A percentile compares a stretch with the other conserved stretches of the same genome.
Conservation (phyloP, 2,797 vertebrate species). For the Micropoecilia bifurca region DNA sequence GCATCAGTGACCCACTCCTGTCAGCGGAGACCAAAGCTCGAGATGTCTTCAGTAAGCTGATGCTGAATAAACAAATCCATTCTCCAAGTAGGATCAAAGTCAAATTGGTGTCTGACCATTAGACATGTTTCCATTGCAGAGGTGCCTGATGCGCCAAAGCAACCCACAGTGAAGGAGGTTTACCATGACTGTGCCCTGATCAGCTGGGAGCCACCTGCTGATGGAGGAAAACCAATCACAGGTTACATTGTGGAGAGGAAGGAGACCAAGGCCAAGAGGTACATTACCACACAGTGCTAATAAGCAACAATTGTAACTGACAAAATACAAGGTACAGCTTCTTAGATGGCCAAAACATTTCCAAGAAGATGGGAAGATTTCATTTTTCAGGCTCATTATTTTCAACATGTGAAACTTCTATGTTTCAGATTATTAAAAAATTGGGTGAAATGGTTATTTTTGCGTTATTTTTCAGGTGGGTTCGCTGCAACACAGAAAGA, state of each 20-base stretch:
- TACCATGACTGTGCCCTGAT: conserved; percentile 93
- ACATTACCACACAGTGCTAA: neutral
- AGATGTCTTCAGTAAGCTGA: conserved; percentile 93
- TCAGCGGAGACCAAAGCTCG: conserved; percentile 93
- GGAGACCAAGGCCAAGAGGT: conserved; percentile 95
- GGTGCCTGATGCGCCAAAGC: conserved; percentile 95
- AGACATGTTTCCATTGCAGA: conserved; percentile 73
- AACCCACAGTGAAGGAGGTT: conserved; percentile 90
- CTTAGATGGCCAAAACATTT: neutral
- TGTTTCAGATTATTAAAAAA: neutral
- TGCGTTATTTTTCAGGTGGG: conserved; percentile 92
- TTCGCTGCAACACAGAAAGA: conserved; percentile 87
- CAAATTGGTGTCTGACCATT: conserved; percentile 16
- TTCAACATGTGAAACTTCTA: neutral
- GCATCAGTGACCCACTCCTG: conserved; percentile 93
- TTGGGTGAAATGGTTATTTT: conserved; percentile 3
- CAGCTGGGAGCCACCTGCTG: conserved; percentile 93
- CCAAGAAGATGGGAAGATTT: neutral
- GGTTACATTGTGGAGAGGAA: conserved; percentile 97
- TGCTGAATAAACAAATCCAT: neutral
- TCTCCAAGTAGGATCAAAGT: neutral
- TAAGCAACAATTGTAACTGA: neutral
- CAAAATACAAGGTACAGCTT: neutral
- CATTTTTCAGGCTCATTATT: neutral
- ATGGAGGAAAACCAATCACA: conserved; percentile 97